A percentile compares a stretch with the other conserved stretches of the same genome.
Evolutionary conservation across 2,888 invertebrate genomes (phyloP).

Genomic region (Alentia gelatinosa): DNA sequence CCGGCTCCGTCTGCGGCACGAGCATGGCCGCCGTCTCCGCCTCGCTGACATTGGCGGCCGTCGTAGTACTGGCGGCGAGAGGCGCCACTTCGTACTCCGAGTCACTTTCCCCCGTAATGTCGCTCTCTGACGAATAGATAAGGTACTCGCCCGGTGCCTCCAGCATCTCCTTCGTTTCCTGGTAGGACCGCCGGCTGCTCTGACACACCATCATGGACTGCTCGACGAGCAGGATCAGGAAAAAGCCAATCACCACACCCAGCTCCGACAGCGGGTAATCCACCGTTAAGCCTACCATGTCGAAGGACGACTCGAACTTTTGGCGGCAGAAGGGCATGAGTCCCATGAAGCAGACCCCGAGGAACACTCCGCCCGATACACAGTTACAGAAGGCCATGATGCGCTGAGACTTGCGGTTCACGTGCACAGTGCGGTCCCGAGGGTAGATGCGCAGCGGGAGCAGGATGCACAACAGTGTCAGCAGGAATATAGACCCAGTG

Average conservation of each 20-base stretch:
- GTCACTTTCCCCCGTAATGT: conserved; percentile 19
- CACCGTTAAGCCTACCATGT: conserved; percentile 58
- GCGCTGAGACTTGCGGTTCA: conserved; percentile 54
- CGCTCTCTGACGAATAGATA: conserved; percentile 27
- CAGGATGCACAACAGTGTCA: conserved; percentile 60
- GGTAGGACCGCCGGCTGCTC: background rate
- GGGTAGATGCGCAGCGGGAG: conserved; percentile 61
- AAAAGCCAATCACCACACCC: conserved; percentile 75
- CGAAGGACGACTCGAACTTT: conserved; percentile 66
- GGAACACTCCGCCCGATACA: conserved; percentile 77
- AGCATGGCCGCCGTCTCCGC: conserved; percentile 25
- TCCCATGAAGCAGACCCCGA: conserved; percentile 78
- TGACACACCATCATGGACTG: conserved; percentile 66
- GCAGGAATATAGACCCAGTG: conserved; percentile 59
- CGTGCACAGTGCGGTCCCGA: conserved; percentile 11
- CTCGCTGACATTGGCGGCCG: background rate
- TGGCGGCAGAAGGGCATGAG: conserved; percentile 75
- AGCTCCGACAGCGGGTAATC: conserved; percentile 73
- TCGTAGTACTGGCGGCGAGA: background rate
- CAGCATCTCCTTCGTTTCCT: conserved; percentile 23
- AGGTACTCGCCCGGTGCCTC: conserved; percentile 27
- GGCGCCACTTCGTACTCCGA: conserved; percentile 3
- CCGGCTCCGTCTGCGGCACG: background rate
- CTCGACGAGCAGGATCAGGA: conserved; percentile 76
- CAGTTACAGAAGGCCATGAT: conserved; percentile 70